Evolutionary conservation across 2,797 vertebrate species (phyloP).

Genomic region (Balearica regulorum): DNA sequence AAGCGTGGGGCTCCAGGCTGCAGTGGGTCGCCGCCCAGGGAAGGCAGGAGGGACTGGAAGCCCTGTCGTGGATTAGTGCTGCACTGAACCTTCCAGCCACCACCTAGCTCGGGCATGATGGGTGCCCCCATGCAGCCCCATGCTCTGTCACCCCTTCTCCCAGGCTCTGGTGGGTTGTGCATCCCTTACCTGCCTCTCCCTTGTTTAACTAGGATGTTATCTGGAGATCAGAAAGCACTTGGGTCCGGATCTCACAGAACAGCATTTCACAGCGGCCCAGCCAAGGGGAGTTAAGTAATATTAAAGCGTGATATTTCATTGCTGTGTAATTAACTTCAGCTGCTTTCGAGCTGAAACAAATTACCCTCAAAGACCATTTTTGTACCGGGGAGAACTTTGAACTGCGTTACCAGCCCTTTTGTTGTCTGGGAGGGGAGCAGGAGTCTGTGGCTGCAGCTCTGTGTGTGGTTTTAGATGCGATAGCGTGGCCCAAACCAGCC

Average conservation of each 20-base stretch:
- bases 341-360: conserved; percentile 32
- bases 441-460: not conserved
- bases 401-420: not conserved
- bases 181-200: not conserved
- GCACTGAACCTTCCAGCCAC: no score
- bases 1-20: not conserved
- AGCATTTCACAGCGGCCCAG: not conserved
- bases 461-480: not conserved
- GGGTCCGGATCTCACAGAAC: not conserved
- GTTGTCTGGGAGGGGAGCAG: not conserved
- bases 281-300: not conserved
- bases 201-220: not conserved
- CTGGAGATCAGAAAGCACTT: not conserved
- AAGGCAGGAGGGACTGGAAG: not conserved
- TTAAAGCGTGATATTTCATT: not conserved
- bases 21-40: fast-evolving
- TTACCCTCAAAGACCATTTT: not conserved
- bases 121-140: fast-evolving
- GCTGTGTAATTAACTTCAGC: conserved; percentile 39
- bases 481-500: not conserved
- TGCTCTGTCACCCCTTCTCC: fast-evolving
- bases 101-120: fast-evolving
- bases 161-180: not conserved
- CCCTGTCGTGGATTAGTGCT: fast-evolving
- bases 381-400: not conserved